phyloP scores from a whole-genome alignment of 2,888 invertebrate genomes.

The Empis stercorea region DNA sequence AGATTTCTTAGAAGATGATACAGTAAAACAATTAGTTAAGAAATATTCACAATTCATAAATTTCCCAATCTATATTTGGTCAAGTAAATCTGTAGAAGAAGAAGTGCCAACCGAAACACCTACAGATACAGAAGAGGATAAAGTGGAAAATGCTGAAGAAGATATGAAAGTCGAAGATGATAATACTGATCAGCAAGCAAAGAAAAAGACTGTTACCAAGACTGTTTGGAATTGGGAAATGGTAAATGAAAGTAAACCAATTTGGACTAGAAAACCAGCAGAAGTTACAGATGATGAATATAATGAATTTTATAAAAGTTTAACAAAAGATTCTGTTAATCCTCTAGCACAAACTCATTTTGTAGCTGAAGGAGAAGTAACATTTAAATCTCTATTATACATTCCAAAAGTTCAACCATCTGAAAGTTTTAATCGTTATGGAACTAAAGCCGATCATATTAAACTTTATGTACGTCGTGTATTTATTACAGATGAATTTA shows the following conservation, averaged over 20 bases:
- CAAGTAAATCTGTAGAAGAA: slow-evolving; percentile 58
- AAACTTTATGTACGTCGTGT: slow-evolving; percentile 96
- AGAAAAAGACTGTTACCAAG: slow-evolving; percentile 81
- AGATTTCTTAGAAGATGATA: slow-evolving; percentile 89
- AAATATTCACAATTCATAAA: slow-evolving; percentile 99
- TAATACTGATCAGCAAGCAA: slow-evolving; percentile 53
- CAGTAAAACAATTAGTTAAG: slow-evolving; percentile 78
- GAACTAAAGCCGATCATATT: slow-evolving; percentile 86
- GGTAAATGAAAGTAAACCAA: slow-evolving; percentile 93
- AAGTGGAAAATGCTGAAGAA: slow-evolving; percentile 42
- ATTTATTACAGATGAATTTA: slow-evolving; percentile 99
- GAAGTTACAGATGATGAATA: slow-evolving; percentile 86
- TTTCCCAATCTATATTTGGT: slow-evolving; percentile 96
- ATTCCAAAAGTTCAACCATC: slow-evolving; percentile 82
- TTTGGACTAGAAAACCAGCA: slow-evolving; percentile 88
- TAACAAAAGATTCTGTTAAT: slow-evolving; percentile 78
- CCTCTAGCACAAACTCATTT: slow-evolving; percentile 82
- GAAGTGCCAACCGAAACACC: slow-evolving; percentile 53
- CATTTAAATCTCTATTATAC: slow-evolving; percentile 92
- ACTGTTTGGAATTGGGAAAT: slow-evolving; percentile 98
- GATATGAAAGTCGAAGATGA: slow-evolving; percentile 54
- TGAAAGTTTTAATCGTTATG: slow-evolving; percentile 93
- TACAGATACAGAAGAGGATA: slow-evolving; percentile 39
- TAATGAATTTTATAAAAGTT: slow-evolving; percentile 84
- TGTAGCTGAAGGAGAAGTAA: slow-evolving; percentile 97